A percentile compares a stretch with the other conserved stretches of the same genome.
Conservation (phyloP, 2,113 vertebrate species). For the Pseudorhombus dupliciocellatus region DNA sequence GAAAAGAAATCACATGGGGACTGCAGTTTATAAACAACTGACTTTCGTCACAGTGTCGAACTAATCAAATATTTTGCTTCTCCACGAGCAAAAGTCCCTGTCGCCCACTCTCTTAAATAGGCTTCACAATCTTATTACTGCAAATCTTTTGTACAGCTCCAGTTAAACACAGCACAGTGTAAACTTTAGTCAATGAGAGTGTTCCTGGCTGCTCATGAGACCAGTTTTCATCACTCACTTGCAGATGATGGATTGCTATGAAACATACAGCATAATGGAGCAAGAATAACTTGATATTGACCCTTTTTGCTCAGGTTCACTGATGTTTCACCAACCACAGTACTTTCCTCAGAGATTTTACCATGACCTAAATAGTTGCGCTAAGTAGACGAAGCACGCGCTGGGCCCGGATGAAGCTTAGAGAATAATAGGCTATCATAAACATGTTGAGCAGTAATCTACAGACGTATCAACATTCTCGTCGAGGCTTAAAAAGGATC, state of each 20-base stretch:
- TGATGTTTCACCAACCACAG: conserved; percentile 41
- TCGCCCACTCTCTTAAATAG: too few relatives aligned
- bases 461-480: conserved; percentile 75
- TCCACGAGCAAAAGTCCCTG: neutral
- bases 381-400: conserved; percentile 70
- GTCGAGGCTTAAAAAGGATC: conserved; percentile 69
- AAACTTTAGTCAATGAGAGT: neutral
- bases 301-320: conserved; percentile 20
- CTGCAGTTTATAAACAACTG: conserved; percentile 8
- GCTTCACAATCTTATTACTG: neutral
- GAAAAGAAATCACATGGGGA: conserved; percentile 17
- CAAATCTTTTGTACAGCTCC: neutral
- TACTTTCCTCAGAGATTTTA: conserved; percentile 37
- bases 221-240: neutral
- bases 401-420: conserved; percentile 64
- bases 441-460: conserved; percentile 80
- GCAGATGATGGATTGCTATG: neutral
- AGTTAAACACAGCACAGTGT: neutral
- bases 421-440: conserved; percentile 78
- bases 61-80: neutral
- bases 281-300: conserved; percentile 2
- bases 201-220: neutral
- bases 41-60: conserved; percentile 19
- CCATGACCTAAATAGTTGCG: conserved; percentile 72
- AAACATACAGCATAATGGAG: neutral